Evolutionary conservation across 2,888 invertebrate species (phyloP).

Genomic region (Tribolium freemani): DNA sequence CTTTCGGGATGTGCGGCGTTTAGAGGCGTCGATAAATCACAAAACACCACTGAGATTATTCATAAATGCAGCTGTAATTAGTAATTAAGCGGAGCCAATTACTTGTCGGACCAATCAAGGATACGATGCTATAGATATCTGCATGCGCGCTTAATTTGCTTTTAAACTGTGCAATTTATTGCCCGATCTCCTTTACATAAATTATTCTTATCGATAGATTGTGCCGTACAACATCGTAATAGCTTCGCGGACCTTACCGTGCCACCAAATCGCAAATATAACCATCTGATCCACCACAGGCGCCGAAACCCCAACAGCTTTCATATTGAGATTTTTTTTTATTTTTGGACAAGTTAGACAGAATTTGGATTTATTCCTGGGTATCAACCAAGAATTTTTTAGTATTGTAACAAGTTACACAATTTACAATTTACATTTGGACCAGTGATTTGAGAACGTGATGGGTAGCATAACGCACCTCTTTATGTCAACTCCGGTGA

Average conservation of each 20-base stretch:
- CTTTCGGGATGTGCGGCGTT: conserved; percentile 51
- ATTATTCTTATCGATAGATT: conserved; percentile 42
- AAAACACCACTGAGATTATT: conserved; percentile 53
- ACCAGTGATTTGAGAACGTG: too few relatives aligned
- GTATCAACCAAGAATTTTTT: too few relatives aligned
- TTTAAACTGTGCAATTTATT: conserved; percentile 46
- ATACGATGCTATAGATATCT: conserved; percentile 50
- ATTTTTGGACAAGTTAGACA: too few relatives aligned
- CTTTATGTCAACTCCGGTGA: background rate
- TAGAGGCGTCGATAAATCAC: conserved; percentile 57
- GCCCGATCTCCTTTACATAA: conserved; percentile 43
- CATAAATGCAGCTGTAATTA: conserved; percentile 58
- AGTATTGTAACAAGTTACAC: too few relatives aligned
- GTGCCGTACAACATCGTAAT: conserved; percentile 27
- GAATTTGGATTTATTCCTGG: too few relatives aligned
- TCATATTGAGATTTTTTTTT: too few relatives aligned
- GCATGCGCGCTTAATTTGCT: conserved; percentile 51
- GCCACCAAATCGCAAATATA: conserved; percentile 28
- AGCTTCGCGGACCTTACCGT: conserved; percentile 8
- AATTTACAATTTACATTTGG: too few relatives aligned
- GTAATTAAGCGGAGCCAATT: conserved; percentile 59
- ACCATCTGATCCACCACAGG: background rate
- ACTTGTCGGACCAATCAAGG: conserved; percentile 46
- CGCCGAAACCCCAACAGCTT: too few relatives aligned
- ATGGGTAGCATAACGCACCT: background rate